A percentile compares a stretch with the other conserved stretches of the same genome.
Evolutionary conservation across 2,113 vertebrate genomes (phyloP).

Genomic region (Sminthopsis crassicaudata): DNA sequence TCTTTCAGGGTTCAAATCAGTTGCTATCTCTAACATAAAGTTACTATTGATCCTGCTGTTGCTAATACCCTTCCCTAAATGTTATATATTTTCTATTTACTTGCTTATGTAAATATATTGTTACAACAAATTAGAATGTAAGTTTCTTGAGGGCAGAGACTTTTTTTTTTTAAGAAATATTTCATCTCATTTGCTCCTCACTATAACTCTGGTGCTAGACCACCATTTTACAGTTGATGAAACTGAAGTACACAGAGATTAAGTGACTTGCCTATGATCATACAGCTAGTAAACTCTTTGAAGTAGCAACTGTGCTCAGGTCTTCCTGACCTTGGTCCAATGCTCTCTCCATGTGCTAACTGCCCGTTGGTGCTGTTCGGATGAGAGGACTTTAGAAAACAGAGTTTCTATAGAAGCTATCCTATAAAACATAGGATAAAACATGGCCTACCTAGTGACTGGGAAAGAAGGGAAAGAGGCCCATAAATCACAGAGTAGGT

Average conservation of each 20-base stretch:
- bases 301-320: background rate
- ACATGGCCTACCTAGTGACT: no score
- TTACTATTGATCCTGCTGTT: background rate
- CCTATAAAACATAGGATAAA: no score
- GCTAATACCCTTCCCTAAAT: background rate
- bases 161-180: background rate
- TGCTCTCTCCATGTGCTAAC: background rate
- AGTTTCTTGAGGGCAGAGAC: background rate
- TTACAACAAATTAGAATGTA: background rate
- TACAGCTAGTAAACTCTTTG: background rate
- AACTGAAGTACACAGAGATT: background rate
- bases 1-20: background rate
- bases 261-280: background rate
- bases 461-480: no score
- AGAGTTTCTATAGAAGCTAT: no score
- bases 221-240: background rate
- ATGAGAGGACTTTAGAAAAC: no score
- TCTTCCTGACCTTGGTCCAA: background rate
- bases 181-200: background rate
- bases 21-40: background rate
- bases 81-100: background rate
- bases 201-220: background rate
- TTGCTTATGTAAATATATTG: background rate
- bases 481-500: no score
- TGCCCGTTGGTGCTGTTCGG: no score